phyloP scores from a whole-genome alignment of 2,113 vertebrate genomes.

The Menidia beryllina region DNA sequence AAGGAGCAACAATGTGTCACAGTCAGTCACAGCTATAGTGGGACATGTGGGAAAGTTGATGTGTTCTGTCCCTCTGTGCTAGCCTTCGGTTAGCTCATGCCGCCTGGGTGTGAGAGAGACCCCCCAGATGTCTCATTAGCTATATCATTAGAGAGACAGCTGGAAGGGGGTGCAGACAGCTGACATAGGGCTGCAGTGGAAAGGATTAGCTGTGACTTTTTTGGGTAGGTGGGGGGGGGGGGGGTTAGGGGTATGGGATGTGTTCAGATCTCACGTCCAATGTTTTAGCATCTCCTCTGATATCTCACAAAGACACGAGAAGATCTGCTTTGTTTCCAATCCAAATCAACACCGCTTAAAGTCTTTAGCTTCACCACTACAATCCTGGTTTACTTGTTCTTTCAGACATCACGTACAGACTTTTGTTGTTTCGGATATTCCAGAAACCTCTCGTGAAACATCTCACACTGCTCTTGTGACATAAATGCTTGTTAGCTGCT shows the following conservation, averaged over 20 bases:
- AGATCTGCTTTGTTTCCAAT: not conserved
- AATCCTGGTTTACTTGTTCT: too few species aligned
- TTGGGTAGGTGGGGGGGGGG: too few species aligned
- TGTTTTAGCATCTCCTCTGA: slow-evolving; percentile 34
- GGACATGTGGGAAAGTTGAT: slow-evolving; percentile 69
- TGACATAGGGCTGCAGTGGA: slow-evolving; percentile 67
- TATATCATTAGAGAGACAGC: slow-evolving; percentile 84
- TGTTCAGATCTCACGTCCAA: slow-evolving; percentile 45
- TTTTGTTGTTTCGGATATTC: too few species aligned
- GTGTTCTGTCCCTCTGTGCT: slow-evolving; percentile 10
- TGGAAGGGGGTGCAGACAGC: slow-evolving; percentile 77
- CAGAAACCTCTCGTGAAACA: too few species aligned
- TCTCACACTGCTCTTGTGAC: too few species aligned
- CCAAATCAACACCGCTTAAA: too few species aligned
- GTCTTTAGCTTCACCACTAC: too few species aligned
- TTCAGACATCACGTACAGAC: too few species aligned
- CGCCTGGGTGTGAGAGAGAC: slow-evolving; percentile 57
- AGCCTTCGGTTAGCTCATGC: slow-evolving; percentile 46
- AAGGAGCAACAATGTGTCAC: slow-evolving; percentile 49
- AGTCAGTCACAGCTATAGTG: slow-evolving; percentile 54
- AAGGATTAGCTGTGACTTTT: slow-evolving; percentile 67
- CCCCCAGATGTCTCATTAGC: slow-evolving; percentile 84
- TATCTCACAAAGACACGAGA: slow-evolving; percentile 22
- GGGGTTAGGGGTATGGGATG: slow-evolving; percentile 14
- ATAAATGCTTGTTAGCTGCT: too few species aligned